Conservation (phyloP, 2,888 invertebrate genomes). For the Prosopocoilus inquinatus region DNA sequence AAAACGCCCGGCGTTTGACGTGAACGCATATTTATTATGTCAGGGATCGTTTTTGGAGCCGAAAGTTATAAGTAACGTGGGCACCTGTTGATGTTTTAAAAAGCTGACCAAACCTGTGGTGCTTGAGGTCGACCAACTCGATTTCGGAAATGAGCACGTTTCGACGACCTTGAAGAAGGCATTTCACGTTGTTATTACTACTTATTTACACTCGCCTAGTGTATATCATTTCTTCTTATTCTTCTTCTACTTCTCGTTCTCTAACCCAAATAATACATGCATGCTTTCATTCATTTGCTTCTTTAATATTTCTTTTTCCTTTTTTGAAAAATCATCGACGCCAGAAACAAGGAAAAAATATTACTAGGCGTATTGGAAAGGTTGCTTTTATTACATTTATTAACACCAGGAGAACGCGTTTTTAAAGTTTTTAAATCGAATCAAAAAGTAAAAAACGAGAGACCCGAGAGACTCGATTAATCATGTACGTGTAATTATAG, state of each 20-base stretch:
- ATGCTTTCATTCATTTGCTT: background rate
- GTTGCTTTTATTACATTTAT: no score
- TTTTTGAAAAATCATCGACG: background rate
- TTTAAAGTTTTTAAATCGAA: no score
- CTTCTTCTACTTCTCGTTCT: no score
- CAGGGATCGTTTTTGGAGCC: conserved; percentile 24
- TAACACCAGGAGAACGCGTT: no score
- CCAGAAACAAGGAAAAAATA: background rate
- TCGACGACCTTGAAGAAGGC: conserved; percentile 17
- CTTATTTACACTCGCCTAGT: conserved; percentile 10
- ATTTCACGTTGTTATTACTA: conserved; percentile 16
- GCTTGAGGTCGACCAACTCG: conserved; percentile 17
- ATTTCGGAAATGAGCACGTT: conserved; percentile 19
- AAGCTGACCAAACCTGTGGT: conserved; percentile 3
- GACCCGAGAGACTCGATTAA: no score
- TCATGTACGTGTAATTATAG: no score
- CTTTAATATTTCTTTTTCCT: background rate
- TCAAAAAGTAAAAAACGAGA: no score
- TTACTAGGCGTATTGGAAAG: no score
- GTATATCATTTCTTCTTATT: no score
- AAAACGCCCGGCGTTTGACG: conserved; percentile 34
- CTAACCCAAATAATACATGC: conserved; percentile 1
- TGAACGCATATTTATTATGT: conserved; percentile 35
- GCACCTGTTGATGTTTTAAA: conserved; percentile 24
- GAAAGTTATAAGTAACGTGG: conserved; percentile 26